phyloP scores from a whole-genome alignment of 1,140 invertebrate genomes.

The Drosophila bocki region DNA sequence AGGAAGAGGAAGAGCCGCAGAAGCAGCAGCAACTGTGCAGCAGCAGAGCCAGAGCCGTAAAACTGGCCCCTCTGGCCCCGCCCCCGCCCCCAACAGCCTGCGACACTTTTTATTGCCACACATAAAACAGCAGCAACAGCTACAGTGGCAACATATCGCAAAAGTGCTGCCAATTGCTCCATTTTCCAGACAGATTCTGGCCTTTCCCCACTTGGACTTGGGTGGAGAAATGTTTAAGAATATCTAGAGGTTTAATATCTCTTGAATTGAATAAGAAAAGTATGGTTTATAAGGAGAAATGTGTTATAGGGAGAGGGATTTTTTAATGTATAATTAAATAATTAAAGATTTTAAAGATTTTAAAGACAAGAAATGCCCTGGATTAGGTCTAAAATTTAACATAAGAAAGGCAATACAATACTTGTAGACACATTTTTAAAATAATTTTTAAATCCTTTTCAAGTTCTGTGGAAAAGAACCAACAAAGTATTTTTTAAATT shows the following conservation, averaged over 20 bases:
- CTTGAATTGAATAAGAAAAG: not conserved
- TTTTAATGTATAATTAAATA: not conserved
- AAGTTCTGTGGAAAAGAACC: no score
- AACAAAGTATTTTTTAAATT: not conserved
- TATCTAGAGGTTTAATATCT: not conserved
- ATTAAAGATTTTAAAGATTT: no score
- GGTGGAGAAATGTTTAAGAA: not conserved
- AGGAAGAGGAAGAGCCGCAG: conserved; percentile 1
- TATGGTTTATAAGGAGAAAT: not conserved
- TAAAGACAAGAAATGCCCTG: no score
- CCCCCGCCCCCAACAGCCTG: conserved; percentile 37
- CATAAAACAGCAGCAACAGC: conserved; percentile 70
- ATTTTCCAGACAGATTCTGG: conserved; percentile 11
- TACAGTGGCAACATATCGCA: conserved; percentile 30
- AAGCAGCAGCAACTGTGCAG: conserved; percentile 17
- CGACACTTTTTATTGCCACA: conserved; percentile 78
- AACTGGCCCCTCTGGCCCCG: conserved; percentile 63
- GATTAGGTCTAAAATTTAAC: no score
- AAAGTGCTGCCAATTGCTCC: conserved; percentile 16
- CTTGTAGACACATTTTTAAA: no score
- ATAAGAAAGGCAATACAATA: no score
- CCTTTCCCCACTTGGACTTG: not conserved
- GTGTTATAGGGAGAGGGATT: not conserved
- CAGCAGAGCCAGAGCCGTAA: conserved; percentile 52
- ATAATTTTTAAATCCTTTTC: no score